Conservation (phyloP, 2,113 vertebrate genomes). For the Brevimyrus niger region DNA sequence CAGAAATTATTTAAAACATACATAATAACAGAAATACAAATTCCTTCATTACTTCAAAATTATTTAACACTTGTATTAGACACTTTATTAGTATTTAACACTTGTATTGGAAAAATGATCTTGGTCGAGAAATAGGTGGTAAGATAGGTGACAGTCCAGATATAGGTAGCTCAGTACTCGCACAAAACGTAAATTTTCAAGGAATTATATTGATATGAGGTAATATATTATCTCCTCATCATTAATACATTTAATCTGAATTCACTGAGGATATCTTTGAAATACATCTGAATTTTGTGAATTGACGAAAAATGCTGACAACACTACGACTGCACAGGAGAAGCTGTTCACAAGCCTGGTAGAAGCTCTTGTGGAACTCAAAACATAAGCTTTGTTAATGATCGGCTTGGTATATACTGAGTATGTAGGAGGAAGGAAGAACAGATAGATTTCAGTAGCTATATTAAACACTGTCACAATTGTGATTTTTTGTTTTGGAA, state of each 20-base stretch:
- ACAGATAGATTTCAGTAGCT: neutral
- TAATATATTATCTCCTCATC: neutral
- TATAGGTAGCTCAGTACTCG: neutral
- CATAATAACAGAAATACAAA: too few species aligned
- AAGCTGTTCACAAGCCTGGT: neutral
- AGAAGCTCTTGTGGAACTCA: neutral
- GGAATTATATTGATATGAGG: neutral
- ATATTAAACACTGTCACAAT: neutral
- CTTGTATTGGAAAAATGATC: neutral
- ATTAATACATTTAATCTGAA: neutral
- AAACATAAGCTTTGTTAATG: neutral
- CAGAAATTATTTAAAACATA: too few species aligned
- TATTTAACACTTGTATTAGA: too few species aligned
- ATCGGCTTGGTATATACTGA: neutral
- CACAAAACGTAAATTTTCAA: neutral
- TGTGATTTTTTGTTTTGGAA: neutral
- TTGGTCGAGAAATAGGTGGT: neutral
- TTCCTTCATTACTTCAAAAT: too few species aligned
- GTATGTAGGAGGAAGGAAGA: neutral
- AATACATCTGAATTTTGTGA: neutral
- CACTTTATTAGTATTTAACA: neutral
- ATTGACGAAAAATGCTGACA: neutral
- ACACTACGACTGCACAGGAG: neutral
- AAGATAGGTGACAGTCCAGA: neutral
- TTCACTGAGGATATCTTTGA: neutral